These are phyloP conservation scores for Sminthurinus signatus DNA, from an alignment of 1,140 invertebrate species.

Conservation along the genomic window DNA sequence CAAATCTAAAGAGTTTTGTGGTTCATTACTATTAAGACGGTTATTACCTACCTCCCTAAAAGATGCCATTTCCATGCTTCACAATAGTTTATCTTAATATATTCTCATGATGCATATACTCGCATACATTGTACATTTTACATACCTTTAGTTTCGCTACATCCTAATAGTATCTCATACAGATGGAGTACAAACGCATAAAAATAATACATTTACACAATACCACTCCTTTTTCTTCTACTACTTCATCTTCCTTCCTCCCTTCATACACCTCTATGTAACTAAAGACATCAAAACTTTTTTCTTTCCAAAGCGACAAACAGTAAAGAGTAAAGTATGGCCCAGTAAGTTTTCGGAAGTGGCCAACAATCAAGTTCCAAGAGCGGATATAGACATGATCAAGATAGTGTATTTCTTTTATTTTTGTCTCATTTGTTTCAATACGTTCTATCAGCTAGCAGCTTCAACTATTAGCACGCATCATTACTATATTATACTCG, in stretches of 20 bases:
- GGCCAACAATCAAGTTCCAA: constrained; percentile 16
- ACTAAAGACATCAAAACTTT: constrained; percentile 27
- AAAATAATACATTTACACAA: not conserved
- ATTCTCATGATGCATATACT: too few relatives aligned
- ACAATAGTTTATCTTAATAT: not conserved
- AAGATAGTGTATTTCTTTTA: too few relatives aligned
- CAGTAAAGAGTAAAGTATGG: constrained; percentile 29
- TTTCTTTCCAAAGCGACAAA: constrained; percentile 15
- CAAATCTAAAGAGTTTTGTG: not conserved
- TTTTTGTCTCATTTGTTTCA: too few relatives aligned
- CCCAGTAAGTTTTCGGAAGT: constrained; percentile 34
- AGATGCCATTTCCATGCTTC: constrained; percentile 12
- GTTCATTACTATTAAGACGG: constrained; percentile 7
- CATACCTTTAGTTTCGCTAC: too few relatives aligned
- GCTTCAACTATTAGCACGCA: too few relatives aligned
- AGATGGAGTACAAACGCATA: too few relatives aligned
- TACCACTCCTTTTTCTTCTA: not conserved
- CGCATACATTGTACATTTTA: too few relatives aligned
- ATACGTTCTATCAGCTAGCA: too few relatives aligned
- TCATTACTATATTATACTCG: too few relatives aligned
- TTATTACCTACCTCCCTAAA: constrained; percentile 12
- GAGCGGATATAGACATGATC: constrained; percentile 28
- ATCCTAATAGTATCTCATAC: too few relatives aligned
- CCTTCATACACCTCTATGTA: not conserved
- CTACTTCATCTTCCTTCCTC: not conserved